Conservation (phyloP, 1,140 invertebrate genomes). For the Microplitis mediator region DNA sequence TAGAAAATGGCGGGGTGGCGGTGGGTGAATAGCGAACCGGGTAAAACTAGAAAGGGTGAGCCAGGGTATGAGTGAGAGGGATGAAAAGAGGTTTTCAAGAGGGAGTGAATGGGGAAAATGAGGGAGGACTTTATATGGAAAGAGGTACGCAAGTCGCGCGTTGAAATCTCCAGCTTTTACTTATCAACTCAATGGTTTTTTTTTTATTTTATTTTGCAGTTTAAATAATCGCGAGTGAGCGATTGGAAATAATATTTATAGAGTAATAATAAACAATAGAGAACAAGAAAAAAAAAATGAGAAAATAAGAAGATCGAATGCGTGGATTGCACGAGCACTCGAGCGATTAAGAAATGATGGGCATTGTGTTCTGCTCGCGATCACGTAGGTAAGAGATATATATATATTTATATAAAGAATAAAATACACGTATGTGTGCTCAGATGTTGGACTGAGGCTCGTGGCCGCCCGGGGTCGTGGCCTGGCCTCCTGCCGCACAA, state of each 20-base stretch:
- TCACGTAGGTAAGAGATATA: constrained; percentile 38
- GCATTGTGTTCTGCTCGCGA: constrained; percentile 47
- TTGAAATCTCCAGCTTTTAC: constrained; percentile 54
- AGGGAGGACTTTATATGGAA: too few relatives aligned
- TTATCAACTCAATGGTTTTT: not conserved
- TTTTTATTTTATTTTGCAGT: not conserved
- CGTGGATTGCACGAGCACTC: constrained; percentile 40
- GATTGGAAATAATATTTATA: not conserved
- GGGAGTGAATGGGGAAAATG: constrained; percentile 2
- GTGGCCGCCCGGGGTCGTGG: constrained; percentile 59
- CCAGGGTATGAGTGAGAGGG: constrained; percentile 4
- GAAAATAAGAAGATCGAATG: constrained; percentile 23
- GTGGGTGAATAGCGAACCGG: not conserved
- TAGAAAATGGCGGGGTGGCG: constrained; percentile 28
- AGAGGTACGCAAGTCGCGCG: constrained; percentile 45
- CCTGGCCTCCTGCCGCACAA: constrained; percentile 50
- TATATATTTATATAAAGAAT: constrained; percentile 24
- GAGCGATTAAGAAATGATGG: constrained; percentile 61
- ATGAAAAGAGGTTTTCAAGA: constrained; percentile 13
- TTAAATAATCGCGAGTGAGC: too few relatives aligned
- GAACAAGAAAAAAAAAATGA: constrained; percentile 28
- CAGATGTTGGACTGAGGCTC: constrained; percentile 36
- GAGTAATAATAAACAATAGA: constrained; percentile 37
- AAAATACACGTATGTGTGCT: constrained; percentile 35
- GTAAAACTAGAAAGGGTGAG: constrained; percentile 13